Evolutionary conservation across 2,113 vertebrate species (phyloP), one percentile per base, ranked within the genome.

Genomic region (Scortum barcoo): DNA sequence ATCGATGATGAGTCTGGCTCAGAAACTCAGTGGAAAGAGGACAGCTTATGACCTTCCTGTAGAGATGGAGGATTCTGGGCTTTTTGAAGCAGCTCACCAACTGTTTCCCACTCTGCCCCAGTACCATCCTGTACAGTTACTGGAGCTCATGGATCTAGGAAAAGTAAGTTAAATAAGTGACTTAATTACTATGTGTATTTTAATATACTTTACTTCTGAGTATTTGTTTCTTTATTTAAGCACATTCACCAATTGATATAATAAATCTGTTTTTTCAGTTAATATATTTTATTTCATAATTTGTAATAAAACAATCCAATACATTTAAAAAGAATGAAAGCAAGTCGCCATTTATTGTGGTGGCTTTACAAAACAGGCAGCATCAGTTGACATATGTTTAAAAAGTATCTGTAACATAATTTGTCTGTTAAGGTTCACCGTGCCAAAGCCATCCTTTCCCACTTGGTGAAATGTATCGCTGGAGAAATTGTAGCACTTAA

Each of bases 61-160:
- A 0, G 97, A 98, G 90, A 96, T 96, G 95, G 97, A 98, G 92
- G 98, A 99, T 94, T 97, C 93, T 17, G 98, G 98, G 68, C 96
- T 99, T 69, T 99, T 99, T 94, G 98, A 99, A 95, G 97, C 97
- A 42, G 98, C 98, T 77, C 97, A 99, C 91, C 89, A 95, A 2
- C 95, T 99, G 63, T 99, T 96, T 73, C 98, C 98, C 51, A 98
- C 97, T 86, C 94, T 99, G 85, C 98, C 98, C 78, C 98, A 99
- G 76, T 99, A 99, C 85, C 98, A 99, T 89, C 98, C 98, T 0
- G 96, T 98, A 62, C 98, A 99, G 53, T 94, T 99, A 79, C 90
- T 98, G 88, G 98, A 99, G 88, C 96, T 99, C 56, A 99, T 99
- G 98, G 98, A 99, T 93, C 95, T 99, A 19, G 98, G 98, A 50